Percentiles rank a stretch among this genome's conserved stretches.
Conservation (phyloP, 2,797 vertebrate species). For the Molossus alvarezi region DNA sequence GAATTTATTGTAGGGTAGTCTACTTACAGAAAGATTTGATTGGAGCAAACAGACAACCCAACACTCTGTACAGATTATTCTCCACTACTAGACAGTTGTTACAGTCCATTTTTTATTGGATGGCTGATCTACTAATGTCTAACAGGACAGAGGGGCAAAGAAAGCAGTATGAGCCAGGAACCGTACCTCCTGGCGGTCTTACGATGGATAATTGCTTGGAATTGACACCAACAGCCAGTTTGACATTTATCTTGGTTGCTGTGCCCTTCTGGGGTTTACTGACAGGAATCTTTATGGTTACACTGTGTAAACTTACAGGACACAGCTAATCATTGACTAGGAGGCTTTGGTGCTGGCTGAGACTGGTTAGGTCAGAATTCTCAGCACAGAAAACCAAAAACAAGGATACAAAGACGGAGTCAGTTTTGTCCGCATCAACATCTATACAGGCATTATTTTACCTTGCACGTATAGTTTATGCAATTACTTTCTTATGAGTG, state of each 20-base stretch:
- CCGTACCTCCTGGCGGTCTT: not conserved
- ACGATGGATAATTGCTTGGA: not conserved
- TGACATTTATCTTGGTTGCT: not conserved
- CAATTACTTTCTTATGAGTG: not conserved
- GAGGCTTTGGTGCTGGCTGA: not conserved
- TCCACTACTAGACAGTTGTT: not conserved
- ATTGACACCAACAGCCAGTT: not conserved
- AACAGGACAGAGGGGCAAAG: not conserved
- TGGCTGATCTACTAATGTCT: not conserved
- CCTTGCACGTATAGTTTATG: not conserved
- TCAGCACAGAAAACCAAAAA: not conserved
- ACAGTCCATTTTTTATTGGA: not conserved
- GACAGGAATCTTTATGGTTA: not conserved
- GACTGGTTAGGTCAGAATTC: not conserved
- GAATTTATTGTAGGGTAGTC: not conserved
- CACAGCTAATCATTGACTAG: not conserved
- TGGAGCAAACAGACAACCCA: not conserved
- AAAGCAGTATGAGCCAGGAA: not conserved
- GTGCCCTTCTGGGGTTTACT: not conserved
- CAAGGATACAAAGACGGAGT: not conserved
- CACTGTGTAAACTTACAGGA: not conserved
- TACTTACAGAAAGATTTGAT: not conserved
- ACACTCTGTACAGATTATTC: not conserved
- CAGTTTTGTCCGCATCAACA: not conserved
- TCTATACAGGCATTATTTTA: not conserved